Percentiles rank a stretch among this genome's conserved stretches.
Evolutionary conservation across 2,888 invertebrate species (phyloP).

Genomic region (Hipparchia semele): DNA sequence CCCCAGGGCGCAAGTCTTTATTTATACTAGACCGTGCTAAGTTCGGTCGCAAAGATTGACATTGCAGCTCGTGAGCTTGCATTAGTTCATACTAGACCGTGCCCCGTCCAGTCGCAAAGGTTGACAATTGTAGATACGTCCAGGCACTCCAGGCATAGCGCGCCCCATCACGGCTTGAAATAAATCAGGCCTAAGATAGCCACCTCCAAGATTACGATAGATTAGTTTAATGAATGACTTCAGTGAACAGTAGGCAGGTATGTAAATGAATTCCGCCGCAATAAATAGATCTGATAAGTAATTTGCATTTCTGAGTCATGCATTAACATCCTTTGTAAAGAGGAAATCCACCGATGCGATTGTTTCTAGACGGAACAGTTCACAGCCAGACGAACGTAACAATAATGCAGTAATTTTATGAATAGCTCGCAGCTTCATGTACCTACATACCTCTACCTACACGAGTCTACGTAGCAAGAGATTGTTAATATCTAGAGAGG

Average conservation of each 20-base stretch:
- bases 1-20: too few relatives aligned
- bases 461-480: background rate
- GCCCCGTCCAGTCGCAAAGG: too few relatives aligned
- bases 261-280: conserved; percentile 20
- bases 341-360: conserved; percentile 22
- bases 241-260: background rate
- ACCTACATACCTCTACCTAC: background rate
- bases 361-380: conserved; percentile 24
- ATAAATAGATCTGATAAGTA: conserved; percentile 22
- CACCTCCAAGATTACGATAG: conserved; percentile 8
- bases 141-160: too few relatives aligned
- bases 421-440: background rate
- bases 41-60: too few relatives aligned
- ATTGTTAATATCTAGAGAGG: too few relatives aligned
- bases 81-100: too few relatives aligned
- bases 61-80: too few relatives aligned
- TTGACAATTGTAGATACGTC: too few relatives aligned
- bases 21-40: too few relatives aligned
- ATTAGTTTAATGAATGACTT: conserved; percentile 7
- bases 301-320: conserved; percentile 28
- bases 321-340: conserved; percentile 23
- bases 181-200: background rate
- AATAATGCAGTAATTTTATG: conserved; percentile 17
- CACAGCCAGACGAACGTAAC: conserved; percentile 21
- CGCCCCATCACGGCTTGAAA: background rate